Evolutionary conservation across 2,113 vertebrate genomes (phyloP), one percentile per base, ranked within the genome.

Genomic region (Apistogramma diplotaenia): DNA sequence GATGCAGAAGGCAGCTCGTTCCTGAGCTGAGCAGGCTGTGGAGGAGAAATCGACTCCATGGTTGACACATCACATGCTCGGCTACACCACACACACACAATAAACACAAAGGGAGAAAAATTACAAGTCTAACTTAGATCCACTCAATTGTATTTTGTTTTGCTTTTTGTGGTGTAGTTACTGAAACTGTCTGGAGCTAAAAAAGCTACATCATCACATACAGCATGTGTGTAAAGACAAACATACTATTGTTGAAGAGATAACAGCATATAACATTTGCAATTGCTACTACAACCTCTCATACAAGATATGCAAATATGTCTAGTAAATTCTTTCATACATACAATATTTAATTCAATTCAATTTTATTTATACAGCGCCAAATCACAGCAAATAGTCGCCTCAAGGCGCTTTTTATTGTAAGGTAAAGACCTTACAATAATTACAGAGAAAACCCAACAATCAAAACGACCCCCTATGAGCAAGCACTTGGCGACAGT

Each of bases 11-110:
- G 62, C 94, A 90, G 82, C 89, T 95, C 67, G 96, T 94, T 55
- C 92, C 93, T 33, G 96, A 93, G 89, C 70, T 86, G 35, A 97
- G 91, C 57, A 97, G 93, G 2, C 93, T 95, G 93, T 94, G 92
- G 55, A 99, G 91, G 85, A 99, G 90, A 93, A 98, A 97, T 23
- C 93, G 93, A 90, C 93, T 96, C 97, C 98, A 99, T 0, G 97
- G 97, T 89, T 98, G 97, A 65, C 95, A 95, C 83, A 89, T 93
- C 82, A 95, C 89, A 1, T 96, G 95, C 31, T 91, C 91, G 27
- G 95, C 97, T 99, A 85, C 83, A 25, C 59, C 35, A 75, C 18
- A 72, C 10, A 71, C 18, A 70, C 51, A 84, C 43, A 27, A 67
- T 11, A 86, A 62, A 65, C 21, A 40, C 37, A 33, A 23, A 15